These are phyloP conservation scores for Drosophila serrata DNA, from an alignment of 1,140 invertebrate genomes.

Conservation along the genomic window DNA sequence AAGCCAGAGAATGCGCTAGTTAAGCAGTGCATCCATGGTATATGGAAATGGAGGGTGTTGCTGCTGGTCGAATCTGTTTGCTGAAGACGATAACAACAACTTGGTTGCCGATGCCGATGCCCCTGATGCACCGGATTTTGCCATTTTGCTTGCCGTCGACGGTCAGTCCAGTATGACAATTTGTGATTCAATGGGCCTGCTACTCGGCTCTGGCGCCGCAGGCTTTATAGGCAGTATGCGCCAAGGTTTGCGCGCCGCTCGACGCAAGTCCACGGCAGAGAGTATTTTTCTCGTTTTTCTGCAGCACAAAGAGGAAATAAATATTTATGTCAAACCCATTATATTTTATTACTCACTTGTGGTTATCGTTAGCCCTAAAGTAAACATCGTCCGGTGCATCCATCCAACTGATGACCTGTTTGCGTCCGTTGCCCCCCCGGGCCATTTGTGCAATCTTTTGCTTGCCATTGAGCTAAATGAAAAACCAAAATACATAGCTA, in stretches of 20 bases:
- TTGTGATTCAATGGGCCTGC: conserved; percentile 87
- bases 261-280: conserved; percentile 92
- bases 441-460: conserved; percentile 90
- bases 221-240: conserved; percentile 87
- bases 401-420: conserved; percentile 98
- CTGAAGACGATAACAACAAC: conserved; percentile 70
- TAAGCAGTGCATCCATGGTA: conserved; percentile 88
- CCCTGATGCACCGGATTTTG: conserved; percentile 41
- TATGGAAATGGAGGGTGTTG: conserved; percentile 87
- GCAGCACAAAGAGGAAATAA: conserved; percentile 45
- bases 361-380: conserved; percentile 95
- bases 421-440: conserved; percentile 88
- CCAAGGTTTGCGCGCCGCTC: conserved; percentile 96
- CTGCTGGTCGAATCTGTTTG: conserved; percentile 68
- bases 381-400: conserved; percentile 99
- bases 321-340: too few species aligned
- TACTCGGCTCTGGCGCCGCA: conserved; percentile 65
- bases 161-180: conserved; percentile 91
- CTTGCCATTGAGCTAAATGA: conserved; percentile 89
- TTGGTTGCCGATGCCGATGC: conserved; percentile 59
- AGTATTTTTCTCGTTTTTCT: conserved; percentile 94
- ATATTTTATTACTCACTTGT: conserved; percentile 91
- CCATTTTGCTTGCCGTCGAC: conserved; percentile 69
- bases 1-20: conserved; percentile 84
- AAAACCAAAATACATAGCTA: not conserved